Evolutionary conservation across 2,797 vertebrate species (phyloP), one percentile per base, ranked within the genome.

Genomic region (Denticeps clupeoides): DNA sequence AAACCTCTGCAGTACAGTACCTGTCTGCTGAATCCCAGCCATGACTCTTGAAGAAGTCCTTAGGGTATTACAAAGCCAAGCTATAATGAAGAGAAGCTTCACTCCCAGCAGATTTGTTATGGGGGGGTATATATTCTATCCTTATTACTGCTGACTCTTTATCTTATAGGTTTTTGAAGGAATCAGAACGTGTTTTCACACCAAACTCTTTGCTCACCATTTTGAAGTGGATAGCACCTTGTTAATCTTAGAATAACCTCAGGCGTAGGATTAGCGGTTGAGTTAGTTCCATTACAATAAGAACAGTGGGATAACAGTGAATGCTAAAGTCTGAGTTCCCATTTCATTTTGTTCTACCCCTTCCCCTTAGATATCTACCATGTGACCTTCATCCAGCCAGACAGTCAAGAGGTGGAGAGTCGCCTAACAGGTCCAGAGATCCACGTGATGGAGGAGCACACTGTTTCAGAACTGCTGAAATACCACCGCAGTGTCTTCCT

Each of bases 341-440:
- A n/a, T n/a, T n/a, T n/a, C n/a, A n/a, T n/a, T n/a, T n/a, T n/a
- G n/a, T n/a, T n/a, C n/a, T n/a, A n/a, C 52, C 41, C 35, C 5
- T 11, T 37, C 16, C 26, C 16, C 24, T 44, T 10, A 90, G 88
- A 87, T 60, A 79, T 88, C 22, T 90, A 87, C 58, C 87, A 90
- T 4, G 72, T 82, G 0, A 85, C 83, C 12, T 89, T 89, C 35
- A 53, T 83, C 56, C 83, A 82, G 83, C 89, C 90, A 0, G 41
- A 42, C 0, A 78, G 82, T 1, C 21, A 48, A 0, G 7, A 59
- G 0, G 24, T 88, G 1, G 69, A 77, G 60, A 46, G 52, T 13
- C 77, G 85, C 1, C 68, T 94, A 58, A 47, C 72, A 62, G 49
- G 31, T 13, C 78, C 72, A 0, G 50, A 26, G 1, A 71, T 51